Conservation (phyloP, 1,140 invertebrate species). For the Schlechtendalia chinensis region DNA sequence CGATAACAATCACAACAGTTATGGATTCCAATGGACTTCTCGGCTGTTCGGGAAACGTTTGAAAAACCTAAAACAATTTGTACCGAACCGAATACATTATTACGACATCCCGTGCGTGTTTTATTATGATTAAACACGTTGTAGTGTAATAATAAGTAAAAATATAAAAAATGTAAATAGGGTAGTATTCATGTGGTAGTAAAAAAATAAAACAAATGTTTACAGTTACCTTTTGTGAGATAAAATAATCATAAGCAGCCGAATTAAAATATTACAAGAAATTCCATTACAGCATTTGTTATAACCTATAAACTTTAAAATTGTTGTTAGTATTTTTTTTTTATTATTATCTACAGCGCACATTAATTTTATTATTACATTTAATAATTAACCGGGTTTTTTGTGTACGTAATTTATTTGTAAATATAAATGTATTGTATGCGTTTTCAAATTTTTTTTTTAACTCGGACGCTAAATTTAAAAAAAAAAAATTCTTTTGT, state of each 20-base stretch:
- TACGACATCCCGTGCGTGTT: not conserved
- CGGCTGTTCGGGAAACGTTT: not conserved
- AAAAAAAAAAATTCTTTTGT: too few relatives aligned
- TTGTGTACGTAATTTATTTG: too few relatives aligned
- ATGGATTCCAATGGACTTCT: not conserved
- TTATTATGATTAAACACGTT: constrained; percentile 43
- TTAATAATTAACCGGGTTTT: not conserved
- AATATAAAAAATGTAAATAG: constrained; percentile 39
- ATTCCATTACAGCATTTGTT: constrained; percentile 10
- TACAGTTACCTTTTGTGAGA: constrained; percentile 18
- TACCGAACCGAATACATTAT: constrained; percentile 19
- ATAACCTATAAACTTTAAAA: constrained; percentile 16
- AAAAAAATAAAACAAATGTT: constrained; percentile 13
- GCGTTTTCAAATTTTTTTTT: too few relatives aligned
- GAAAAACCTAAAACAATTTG: constrained; percentile 19
- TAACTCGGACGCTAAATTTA: too few relatives aligned
- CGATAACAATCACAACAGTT: too few relatives aligned
- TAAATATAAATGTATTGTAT: too few relatives aligned
- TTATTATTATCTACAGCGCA: not conserved
- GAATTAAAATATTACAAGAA: constrained; percentile 24
- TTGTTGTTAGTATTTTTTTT: not conserved
- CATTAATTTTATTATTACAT: not conserved
- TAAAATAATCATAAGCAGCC: constrained; percentile 31
- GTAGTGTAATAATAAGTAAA: constrained; percentile 29
- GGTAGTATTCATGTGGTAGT: constrained; percentile 15